A percentile compares a stretch with the other conserved stretches of the same genome.
These are phyloP conservation scores for Andrena camellia DNA, from an alignment of 2,888 invertebrate genomes.

Conservation along the genomic window DNA sequence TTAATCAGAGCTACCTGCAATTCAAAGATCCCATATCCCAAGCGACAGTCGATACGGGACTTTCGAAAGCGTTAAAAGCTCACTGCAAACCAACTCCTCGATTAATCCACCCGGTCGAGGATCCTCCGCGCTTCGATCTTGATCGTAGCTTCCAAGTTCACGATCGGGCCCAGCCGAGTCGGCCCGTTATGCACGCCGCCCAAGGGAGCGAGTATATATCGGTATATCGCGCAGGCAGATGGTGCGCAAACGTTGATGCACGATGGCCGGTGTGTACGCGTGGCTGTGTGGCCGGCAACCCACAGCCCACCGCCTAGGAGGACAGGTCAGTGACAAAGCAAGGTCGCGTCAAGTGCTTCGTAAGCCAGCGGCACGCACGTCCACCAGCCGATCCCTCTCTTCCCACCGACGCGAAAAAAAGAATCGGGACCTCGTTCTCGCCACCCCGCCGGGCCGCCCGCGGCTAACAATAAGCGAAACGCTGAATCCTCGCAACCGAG, in stretches of 20 bases:
- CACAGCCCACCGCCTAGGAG: constrained; percentile 79
- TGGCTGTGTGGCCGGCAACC: constrained; percentile 63
- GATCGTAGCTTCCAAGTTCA: constrained; percentile 35
- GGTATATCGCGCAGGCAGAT: constrained; percentile 42
- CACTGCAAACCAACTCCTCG: no score
- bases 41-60: no score
- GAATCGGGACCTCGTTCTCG: background rate
- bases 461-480: no score
- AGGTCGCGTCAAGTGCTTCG: constrained; percentile 79
- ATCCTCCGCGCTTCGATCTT: no score
- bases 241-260: constrained; percentile 25
- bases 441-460: no score
- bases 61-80: background rate
- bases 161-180: background rate
- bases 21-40: background rate
- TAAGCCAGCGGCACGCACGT: constrained; percentile 44
- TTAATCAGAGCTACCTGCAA: background rate
- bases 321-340: constrained; percentile 85
- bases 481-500: no score
- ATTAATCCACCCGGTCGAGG: no score
- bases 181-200: constrained; percentile 28
- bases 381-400: constrained; percentile 27
- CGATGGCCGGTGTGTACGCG: constrained; percentile 39
- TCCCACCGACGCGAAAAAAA: background rate
- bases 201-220: constrained; percentile 32